Evolutionary conservation across 2,113 vertebrate species (phyloP).

Genomic region (Argyrosomus japonicus): DNA sequence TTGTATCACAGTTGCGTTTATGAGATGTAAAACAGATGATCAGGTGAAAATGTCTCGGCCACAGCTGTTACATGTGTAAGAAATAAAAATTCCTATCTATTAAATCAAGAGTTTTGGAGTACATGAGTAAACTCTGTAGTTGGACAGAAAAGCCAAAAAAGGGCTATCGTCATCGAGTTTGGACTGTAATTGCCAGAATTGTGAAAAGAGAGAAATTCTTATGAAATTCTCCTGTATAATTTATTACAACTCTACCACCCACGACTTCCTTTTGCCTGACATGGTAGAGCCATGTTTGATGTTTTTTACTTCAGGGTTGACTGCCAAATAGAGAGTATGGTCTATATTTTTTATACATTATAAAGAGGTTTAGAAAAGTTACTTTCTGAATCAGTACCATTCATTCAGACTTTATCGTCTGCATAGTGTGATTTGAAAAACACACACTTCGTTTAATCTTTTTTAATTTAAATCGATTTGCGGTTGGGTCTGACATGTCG

Average conservation of each 20-base stretch:
- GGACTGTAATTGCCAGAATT: not conserved
- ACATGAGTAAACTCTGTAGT: slow-evolving; percentile 19
- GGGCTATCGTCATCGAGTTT: not conserved
- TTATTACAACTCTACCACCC: slow-evolving; percentile 34
- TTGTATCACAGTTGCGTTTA: not conserved
- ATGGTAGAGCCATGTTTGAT: slow-evolving; percentile 22
- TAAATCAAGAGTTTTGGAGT: slow-evolving; percentile 4
- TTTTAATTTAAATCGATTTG: slow-evolving; percentile 47
- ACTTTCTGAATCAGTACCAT: not conserved
- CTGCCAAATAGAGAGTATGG: not conserved
- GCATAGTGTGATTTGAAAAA: slow-evolving; percentile 42
- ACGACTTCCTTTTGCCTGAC: slow-evolving; percentile 56
- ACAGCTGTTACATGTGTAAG: not conserved
- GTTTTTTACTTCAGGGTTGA: slow-evolving; percentile 15
- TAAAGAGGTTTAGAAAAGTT: not conserved
- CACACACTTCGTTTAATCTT: slow-evolving; percentile 37
- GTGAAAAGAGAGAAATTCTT: slow-evolving; percentile 17
- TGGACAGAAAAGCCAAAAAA: not conserved
- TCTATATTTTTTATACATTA: not conserved
- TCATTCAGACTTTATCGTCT: slow-evolving; percentile 1
- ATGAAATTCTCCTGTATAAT: slow-evolving; percentile 5
- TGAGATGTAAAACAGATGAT: no score
- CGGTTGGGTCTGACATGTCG: slow-evolving; percentile 45
- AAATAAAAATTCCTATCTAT: slow-evolving; percentile 13
- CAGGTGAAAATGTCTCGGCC: not conserved